A percentile compares a stretch with the other conserved stretches of the same genome.
Conservation (phyloP, 2,888 invertebrate genomes). For the Macrosiphum euphorbiae region DNA sequence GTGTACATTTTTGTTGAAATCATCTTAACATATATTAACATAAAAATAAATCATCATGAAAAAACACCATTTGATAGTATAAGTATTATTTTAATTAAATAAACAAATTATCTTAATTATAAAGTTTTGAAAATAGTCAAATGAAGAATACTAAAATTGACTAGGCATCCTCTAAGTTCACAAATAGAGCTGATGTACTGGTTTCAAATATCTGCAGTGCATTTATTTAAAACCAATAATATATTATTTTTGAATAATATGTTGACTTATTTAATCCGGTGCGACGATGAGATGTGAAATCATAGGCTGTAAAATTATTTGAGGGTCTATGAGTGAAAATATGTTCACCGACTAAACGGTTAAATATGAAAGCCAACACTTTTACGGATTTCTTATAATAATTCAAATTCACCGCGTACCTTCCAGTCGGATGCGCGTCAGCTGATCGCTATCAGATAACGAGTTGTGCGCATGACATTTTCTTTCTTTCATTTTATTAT, state of each 20-base stretch:
- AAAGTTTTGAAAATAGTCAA: neutral
- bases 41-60: neutral
- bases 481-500: conserved; percentile 42
- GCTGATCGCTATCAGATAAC: conserved; percentile 62
- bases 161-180: neutral
- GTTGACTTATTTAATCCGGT: neutral
- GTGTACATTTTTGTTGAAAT: neutral
- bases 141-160: neutral
- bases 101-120: neutral
- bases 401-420: conserved; percentile 58
- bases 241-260: no score
- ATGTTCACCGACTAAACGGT: neutral
- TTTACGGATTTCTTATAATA: neutral
- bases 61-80: neutral
- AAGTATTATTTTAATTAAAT: neutral
- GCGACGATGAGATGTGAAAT: neutral
- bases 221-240: no score
- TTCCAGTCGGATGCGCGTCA: neutral
- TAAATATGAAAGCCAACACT: neutral
- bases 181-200: neutral
- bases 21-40: neutral
- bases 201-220: no score
- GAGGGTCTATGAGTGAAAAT: neutral
- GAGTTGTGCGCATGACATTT: conserved; percentile 60
- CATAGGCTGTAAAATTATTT: no score